Base-by-base conservation (phyloP, 2,797 vertebrate species). In the Momotus momota region DNA sequence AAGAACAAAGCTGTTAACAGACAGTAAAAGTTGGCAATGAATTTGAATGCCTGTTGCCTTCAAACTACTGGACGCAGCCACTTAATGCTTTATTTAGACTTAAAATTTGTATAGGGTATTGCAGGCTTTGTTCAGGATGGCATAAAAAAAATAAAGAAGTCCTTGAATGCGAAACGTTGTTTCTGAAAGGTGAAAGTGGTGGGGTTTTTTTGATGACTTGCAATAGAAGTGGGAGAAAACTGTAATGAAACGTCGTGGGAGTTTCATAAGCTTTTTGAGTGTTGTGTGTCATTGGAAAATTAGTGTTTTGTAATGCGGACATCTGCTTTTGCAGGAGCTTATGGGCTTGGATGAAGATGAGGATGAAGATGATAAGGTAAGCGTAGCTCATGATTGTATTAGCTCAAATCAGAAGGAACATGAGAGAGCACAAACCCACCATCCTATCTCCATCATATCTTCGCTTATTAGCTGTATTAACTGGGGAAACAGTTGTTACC, bases 311-410 rank as follows among this genome's bases (percentile, higher is more conserved):
- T 96, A 94, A 96, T 48, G 7, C 8, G 83, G 88, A 60, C 38
- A 74, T 95, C 71, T 92, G 78, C 67, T 96, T 94, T 98, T 97
- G 48, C 96, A 99, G 99, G 99, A 99, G 84, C 98, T 98, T 96
- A 98, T 99, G 95, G 98, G 98, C 82, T 77, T 98, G 88, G 98
- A 98, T 49, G 99, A 99, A 40, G 99, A 99, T 2, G 99, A 99
- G 23, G 99, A 99, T 55, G 99, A 99, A 33, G 99, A 99, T 77
- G 99, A 99, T 96, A 99, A 99, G 98, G 99, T 99, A 98, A 96
- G 95, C 6, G 5, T 40, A 46, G 61, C 26, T 85, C 46, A n/a
- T 0, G 0, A 7, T 1, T 40, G 17, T 10, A 17, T 80, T 66
- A 46, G 7, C 54, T 83, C 19, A 55, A 64, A 71, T 67, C 38